These are phyloP conservation scores for Gnatocerus cornutus DNA, from an alignment of 2,888 invertebrate species.

Conservation along the genomic window DNA sequence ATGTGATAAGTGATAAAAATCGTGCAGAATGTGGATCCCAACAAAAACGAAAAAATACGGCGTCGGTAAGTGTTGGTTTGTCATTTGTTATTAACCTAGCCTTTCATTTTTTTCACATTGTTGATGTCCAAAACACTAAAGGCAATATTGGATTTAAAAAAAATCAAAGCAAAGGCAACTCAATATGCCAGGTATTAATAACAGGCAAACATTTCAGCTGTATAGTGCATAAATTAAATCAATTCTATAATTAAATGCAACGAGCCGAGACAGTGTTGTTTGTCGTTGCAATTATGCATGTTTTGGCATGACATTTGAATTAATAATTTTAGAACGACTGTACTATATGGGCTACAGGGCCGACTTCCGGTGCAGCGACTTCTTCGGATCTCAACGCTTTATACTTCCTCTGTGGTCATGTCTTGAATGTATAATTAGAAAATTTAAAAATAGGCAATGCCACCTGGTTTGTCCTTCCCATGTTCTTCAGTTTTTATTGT, in stretches of 20 bases:
- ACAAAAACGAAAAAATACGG: conserved; percentile 83
- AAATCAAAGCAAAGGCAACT: conserved; percentile 2
- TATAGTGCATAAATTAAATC: neutral
- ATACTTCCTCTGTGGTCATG: conserved; percentile 66
- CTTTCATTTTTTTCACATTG: conserved; percentile 31
- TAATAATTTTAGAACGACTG: conserved; percentile 41
- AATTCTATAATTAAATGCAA: conserved; percentile 12
- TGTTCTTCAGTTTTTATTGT: neutral
- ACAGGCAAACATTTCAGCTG: neutral
- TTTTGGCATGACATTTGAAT: conserved; percentile 26
- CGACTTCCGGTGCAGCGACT: conserved; percentile 55
- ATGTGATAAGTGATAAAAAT: conserved; percentile 60
- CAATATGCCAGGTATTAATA: neutral
- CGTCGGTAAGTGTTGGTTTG: conserved; percentile 76
- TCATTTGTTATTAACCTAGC: conserved; percentile 9
- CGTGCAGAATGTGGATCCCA: conserved; percentile 80
- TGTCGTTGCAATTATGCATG: conserved; percentile 25
- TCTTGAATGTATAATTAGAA: conserved; percentile 66
- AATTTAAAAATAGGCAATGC: conserved; percentile 33
- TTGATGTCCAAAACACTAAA: conserved; percentile 19
- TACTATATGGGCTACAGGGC: conserved; percentile 50
- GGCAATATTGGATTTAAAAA: conserved; percentile 21
- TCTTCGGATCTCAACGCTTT: conserved; percentile 57
- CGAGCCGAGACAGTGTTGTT: neutral
- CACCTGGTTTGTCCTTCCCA: conserved; percentile 23